phyloP scores from a whole-genome alignment of 1,140 invertebrate species.

The Ceratina japonica region DNA sequence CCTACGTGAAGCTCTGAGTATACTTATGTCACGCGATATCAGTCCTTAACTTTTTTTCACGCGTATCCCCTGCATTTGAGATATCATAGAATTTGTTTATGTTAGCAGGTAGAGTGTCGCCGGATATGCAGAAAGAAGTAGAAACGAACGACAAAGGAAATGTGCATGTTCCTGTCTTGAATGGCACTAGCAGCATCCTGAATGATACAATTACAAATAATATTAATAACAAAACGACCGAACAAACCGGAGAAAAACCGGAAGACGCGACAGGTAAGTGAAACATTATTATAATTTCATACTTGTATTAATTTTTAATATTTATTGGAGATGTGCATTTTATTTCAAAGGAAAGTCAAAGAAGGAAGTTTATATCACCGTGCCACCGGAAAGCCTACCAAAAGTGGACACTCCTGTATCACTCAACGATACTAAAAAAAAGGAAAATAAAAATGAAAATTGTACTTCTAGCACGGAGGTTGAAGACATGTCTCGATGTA shows the following conservation, averaged over 20 bases:
- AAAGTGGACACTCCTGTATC: too few relatives aligned
- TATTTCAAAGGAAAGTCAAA: too few relatives aligned
- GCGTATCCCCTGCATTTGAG: background rate
- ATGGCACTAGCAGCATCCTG: too few relatives aligned
- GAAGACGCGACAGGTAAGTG: slow-evolving; percentile 14
- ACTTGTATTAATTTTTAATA: background rate
- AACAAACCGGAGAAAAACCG: background rate
- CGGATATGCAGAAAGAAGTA: background rate
- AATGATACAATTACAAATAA: background rate
- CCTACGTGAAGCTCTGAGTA: background rate
- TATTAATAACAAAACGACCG: background rate
- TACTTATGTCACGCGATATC: too few relatives aligned
- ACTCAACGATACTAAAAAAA: background rate
- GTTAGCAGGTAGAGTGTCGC: slow-evolving; percentile 3
- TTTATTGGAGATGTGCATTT: too few relatives aligned
- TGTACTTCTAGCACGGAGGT: slow-evolving; percentile 4
- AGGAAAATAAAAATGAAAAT: background rate
- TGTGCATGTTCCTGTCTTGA: too few relatives aligned
- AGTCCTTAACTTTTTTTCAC: too few relatives aligned
- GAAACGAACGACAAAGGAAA: background rate
- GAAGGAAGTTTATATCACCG: too few relatives aligned
- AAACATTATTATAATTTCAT: background rate
- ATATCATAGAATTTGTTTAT: background rate
- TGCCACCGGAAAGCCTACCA: too few relatives aligned
- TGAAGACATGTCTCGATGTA: slow-evolving; percentile 43